These are phyloP conservation scores for Steinernema khuongi DNA, from an alignment of 1,140 invertebrate species.

Conservation along the genomic window DNA sequence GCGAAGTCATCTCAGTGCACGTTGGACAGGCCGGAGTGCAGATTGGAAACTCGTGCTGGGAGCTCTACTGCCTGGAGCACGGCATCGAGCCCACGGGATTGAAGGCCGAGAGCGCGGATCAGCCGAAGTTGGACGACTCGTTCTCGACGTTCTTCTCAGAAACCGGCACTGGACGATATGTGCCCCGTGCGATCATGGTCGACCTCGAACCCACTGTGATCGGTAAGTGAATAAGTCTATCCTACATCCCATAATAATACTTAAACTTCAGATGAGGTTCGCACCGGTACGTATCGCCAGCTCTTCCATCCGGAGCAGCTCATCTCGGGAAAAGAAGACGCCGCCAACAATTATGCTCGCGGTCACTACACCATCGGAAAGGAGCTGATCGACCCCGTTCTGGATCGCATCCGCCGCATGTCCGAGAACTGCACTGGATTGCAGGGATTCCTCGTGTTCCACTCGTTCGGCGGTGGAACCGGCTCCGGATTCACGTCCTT, in stretches of 20 bases:
- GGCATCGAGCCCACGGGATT: slow-evolving; percentile 61
- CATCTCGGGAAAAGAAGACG: slow-evolving; percentile 70
- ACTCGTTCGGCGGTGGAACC: slow-evolving; percentile 74
- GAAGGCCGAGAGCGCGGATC: slow-evolving; percentile 36
- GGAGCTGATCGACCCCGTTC: slow-evolving; percentile 75
- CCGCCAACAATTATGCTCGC: slow-evolving; percentile 77
- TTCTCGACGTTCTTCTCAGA: slow-evolving; percentile 37
- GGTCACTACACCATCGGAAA: slow-evolving; percentile 85
- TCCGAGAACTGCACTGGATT: not conserved
- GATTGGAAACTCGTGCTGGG: slow-evolving; percentile 67
- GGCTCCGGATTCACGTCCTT: slow-evolving; percentile 70
- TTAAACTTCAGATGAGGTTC: slow-evolving; percentile 59
- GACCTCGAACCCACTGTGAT: slow-evolving; percentile 62
- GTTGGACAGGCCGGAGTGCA: slow-evolving; percentile 65
- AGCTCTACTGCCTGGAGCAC: slow-evolving; percentile 64
- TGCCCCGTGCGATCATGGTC: slow-evolving; percentile 61
- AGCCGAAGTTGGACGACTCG: slow-evolving; percentile 19
- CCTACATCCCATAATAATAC: not conserved
- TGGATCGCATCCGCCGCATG: slow-evolving; percentile 72
- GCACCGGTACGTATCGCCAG: slow-evolving; percentile 54
- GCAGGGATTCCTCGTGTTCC: slow-evolving; percentile 81
- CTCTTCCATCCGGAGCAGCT: slow-evolving; percentile 62
- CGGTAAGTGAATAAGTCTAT: slow-evolving; percentile 58
- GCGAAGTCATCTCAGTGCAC: slow-evolving; percentile 63
- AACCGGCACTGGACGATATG: slow-evolving; percentile 41